These are phyloP conservation scores for Lithobates sylvaticus DNA, from an alignment of 2,797 vertebrate species.

Conservation along the genomic window DNA sequence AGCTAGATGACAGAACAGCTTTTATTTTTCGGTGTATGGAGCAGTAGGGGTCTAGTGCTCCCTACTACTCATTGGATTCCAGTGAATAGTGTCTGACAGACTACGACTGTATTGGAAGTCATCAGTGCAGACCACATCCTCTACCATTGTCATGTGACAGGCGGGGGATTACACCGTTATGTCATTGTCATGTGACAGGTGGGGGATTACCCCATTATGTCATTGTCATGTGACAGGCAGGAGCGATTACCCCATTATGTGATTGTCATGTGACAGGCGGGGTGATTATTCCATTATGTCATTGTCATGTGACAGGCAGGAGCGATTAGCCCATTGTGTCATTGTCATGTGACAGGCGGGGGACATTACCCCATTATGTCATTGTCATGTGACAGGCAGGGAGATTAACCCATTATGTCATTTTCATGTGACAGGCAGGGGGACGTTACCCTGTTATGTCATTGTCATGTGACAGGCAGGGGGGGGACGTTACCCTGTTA, in stretches of 20 bases:
- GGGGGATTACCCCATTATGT: not conserved
- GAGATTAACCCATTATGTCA: not conserved
- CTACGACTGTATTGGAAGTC: no score
- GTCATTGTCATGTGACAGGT: not conserved
- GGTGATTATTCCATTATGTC: not conserved
- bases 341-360: not conserved
- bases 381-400: constrained; percentile 4
- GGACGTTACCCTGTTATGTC: not conserved
- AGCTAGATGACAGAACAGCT: no score
- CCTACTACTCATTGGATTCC: not conserved
- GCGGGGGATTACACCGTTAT: not conserved
- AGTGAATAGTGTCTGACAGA: not conserved
- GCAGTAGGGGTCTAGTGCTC: no score
- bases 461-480: not conserved
- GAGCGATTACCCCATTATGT: not conserved
- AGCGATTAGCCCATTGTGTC: not conserved
- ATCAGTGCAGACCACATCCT: not conserved
- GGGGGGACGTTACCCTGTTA: not conserved
- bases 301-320: not conserved
- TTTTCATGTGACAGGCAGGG: not conserved
- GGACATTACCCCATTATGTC: not conserved
- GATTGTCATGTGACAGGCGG: not conserved
- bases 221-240: not conserved
- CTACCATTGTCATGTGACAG: not conserved
- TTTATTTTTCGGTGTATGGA: no score